Conservation (phyloP, 2,888 invertebrate genomes). For the Drosophila subsilvestris region DNA sequence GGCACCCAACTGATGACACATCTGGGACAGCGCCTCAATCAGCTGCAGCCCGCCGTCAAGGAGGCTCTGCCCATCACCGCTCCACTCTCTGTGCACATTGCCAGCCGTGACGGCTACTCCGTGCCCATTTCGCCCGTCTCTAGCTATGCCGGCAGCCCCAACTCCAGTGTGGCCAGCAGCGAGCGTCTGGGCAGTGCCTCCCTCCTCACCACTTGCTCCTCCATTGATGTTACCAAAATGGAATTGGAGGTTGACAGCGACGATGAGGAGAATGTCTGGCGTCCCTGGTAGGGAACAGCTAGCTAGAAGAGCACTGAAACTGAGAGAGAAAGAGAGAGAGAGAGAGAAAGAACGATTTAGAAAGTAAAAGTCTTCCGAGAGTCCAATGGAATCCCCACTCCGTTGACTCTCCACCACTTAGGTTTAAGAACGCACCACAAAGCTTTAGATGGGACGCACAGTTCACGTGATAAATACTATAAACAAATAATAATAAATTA, state of each 20-base stretch:
- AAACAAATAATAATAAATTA: slow-evolving; percentile 64
- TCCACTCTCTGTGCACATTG: slow-evolving; percentile 81
- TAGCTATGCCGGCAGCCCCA: slow-evolving; percentile 82
- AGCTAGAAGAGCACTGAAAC: no score
- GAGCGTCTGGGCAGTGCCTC: slow-evolving; percentile 33
- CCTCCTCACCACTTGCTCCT: slow-evolving; percentile 75
- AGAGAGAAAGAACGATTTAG: slow-evolving; percentile 6
- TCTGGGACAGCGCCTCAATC: slow-evolving; percentile 92
- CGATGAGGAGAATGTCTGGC: slow-evolving; percentile 81
- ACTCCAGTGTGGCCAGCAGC: slow-evolving; percentile 73
- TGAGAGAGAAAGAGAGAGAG: not conserved
- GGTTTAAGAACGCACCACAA: slow-evolving; percentile 44
- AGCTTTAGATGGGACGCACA: slow-evolving; percentile 50
- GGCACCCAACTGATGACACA: slow-evolving; percentile 96
- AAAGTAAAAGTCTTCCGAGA: slow-evolving; percentile 67
- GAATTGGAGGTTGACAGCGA: slow-evolving; percentile 61
- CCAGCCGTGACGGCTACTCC: slow-evolving; percentile 75
- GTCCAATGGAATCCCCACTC: slow-evolving; percentile 27
- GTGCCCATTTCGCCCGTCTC: slow-evolving; percentile 83
- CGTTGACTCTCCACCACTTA: slow-evolving; percentile 50
- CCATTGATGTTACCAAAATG: slow-evolving; percentile 67
- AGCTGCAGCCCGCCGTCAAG: slow-evolving; percentile 81
- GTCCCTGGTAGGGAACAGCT: slow-evolving; percentile 78
- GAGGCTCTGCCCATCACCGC: slow-evolving; percentile 75
- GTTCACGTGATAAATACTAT: slow-evolving; percentile 73